Base-by-base conservation (phyloP, 2,797 vertebrate genomes). In the Spinus olivaceus region DNA sequence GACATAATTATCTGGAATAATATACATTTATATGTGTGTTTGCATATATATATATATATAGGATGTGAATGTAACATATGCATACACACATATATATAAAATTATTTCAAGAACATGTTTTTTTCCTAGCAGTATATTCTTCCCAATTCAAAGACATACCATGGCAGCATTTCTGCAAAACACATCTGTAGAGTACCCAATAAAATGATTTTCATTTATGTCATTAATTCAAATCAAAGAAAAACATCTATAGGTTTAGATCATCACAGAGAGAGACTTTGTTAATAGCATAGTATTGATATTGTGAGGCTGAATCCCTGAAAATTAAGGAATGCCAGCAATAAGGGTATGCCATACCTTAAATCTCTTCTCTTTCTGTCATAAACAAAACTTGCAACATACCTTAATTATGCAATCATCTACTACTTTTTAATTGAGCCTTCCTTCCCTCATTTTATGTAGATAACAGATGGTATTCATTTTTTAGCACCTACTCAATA, bases 11-110 rank as follows among this genome's bases (percentile, higher is more conserved):
- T 20, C 37, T 44, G 18, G 19, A 49, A 30, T 32, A 41, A 59
- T 46, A 81, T 11, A 25, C 4, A 44, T 22, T 50, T 9, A 32
- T n/a, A 2, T 23, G 3, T 28, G 0, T 33, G 0, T 37, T 22
- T 33, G 22, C 22, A 56, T 20, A 28, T 33, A 27, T 24, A 16
- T 22, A 12, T 39, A 35, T 35, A 35, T 35, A 17, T 28, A 37
- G 37, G 3, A 33, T 24, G 7, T 41, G 7, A 63, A 37, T 10
- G 5, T 53, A 39, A 50, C 11, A n/a, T 22, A 20, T 3, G 12
- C 6, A 22, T 5, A 44, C 2, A 51, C 7, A 53, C 2, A 51
- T 2, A 32, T 2, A 27, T 16, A 39, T 8, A 72, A 47, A 81
- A 60, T 27, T 9, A 19, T 81, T 66, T 23, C 14, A 79, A 47